Base-by-base conservation (phyloP, 2,888 invertebrate species). In the Amorpha juglandis region DNA sequence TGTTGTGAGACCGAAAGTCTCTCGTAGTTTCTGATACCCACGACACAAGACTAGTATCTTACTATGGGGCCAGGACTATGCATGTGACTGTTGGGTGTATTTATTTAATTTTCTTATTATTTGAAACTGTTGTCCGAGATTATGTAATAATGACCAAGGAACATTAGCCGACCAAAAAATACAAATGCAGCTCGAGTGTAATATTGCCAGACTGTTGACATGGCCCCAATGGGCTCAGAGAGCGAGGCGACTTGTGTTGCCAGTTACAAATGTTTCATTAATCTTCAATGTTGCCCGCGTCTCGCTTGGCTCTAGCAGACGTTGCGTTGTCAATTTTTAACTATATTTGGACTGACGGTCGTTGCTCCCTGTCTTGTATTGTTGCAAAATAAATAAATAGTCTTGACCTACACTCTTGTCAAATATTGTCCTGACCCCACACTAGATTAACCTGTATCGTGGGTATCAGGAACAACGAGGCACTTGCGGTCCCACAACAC, bases 201-300 rank as follows among this genome's bases (percentile, higher is more conserved):
- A 27, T 19, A 14, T 45, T 45, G 45, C 12, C 11, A 4, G 45
- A 45, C 35, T 55, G 35, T 55, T 55, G 35, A 35, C 35, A 9
- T 33, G 35, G 8, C 55, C 55, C 35, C 55, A 55, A 55, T 35
- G 55, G 35, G 55, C 16, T 9, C 16, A 16, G 55, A 21, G 35
- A 16, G 35, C 38, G 9, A 55, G 27, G 55, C 58, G 35, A 42
- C 42, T 16, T 21, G 14, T 16, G 21, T 47, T 38, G 19, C 42
- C 4, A 21, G 50, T 9, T 14, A 53, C 53, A 55, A 55, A 55
- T 55, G 35, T 55, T 53, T 55, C 55, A 55, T 55, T 55, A 55
- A 58, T 58, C 58, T 58, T 58, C 58, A 12, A 14, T 58, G 64
- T 42, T 55, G 48, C 35, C 33, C 53, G 35, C 53, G n/a, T 35